Evolutionary conservation across 2,888 invertebrate genomes (phyloP).

Genomic region (Gastrophysa polygoni): DNA sequence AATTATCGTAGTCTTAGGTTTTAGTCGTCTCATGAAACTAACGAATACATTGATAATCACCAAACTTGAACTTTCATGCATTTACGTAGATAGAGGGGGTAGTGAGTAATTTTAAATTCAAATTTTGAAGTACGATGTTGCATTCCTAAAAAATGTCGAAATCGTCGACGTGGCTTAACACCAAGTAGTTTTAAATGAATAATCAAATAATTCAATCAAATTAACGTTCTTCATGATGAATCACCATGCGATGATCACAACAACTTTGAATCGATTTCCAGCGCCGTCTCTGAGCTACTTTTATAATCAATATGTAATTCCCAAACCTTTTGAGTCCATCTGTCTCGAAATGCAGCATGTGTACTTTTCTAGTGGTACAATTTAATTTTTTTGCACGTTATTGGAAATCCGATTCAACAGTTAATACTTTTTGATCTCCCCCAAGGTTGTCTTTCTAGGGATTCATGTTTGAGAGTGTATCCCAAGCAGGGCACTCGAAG

Average conservation of each 20-base stretch:
- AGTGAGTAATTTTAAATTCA: background rate
- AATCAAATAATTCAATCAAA: conserved; percentile 27
- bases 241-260: no score
- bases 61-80: background rate
- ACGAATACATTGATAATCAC: background rate
- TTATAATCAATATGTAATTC: no score
- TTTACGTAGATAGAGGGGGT: background rate
- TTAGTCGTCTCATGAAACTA: background rate
- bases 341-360: no score
- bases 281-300: no score
- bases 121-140: background rate
- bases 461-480: no score
- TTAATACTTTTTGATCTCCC: no score
- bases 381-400: no score
- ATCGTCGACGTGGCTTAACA: conserved; percentile 36
- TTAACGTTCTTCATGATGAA: background rate
- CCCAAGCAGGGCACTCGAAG: no score
- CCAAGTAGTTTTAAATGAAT: conserved; percentile 35
- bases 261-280: no score
- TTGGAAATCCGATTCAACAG: no score
- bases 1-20: conserved; percentile 38
- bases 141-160: conserved; percentile 22
- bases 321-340: no score
- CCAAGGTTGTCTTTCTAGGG: background rate
- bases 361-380: no score